Conservation (phyloP, 2,888 invertebrate species). For the Stegophylla sp. region DNA sequence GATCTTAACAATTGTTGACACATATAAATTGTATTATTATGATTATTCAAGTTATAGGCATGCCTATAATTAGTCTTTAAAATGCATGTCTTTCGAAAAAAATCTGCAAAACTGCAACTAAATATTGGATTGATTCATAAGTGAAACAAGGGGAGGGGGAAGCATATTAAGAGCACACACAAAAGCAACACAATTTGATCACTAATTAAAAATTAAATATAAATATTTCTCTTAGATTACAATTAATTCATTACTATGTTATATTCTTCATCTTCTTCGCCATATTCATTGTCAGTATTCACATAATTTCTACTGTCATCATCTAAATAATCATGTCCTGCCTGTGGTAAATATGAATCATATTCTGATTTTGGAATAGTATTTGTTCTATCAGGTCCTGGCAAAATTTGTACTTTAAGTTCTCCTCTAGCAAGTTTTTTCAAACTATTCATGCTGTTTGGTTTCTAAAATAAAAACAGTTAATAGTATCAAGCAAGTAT, state of each 20-base stretch:
- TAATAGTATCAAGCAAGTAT: too few species aligned
- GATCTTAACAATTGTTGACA: too few species aligned
- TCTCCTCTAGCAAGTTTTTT: constrained; percentile 7
- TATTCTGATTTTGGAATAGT: neutral
- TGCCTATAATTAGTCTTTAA: too few species aligned
- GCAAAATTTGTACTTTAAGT: constrained; percentile 7
- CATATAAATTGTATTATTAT: too few species aligned
- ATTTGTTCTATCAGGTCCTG: constrained; percentile 22
- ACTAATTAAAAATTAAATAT: neutral
- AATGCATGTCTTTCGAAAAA: too few species aligned
- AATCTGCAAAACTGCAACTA: too few species aligned
- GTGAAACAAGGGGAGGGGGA: too few species aligned
- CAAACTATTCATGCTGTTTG: neutral
- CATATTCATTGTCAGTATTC: constrained; percentile 17
- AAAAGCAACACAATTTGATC: neutral
- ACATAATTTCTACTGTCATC: constrained; percentile 19
- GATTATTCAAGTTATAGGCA: too few species aligned
- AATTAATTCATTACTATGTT: neutral
- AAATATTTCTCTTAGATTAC: neutral
- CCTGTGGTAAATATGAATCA: neutral
- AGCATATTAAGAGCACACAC: neutral
- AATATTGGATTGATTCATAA: too few species aligned
- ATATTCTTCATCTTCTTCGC: neutral
- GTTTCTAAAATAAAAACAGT: neutral
- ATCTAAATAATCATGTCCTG: neutral